These are phyloP conservation scores for Neuroscelio doddi DNA, from an alignment of 2,888 invertebrate species.

Conservation along the genomic window DNA sequence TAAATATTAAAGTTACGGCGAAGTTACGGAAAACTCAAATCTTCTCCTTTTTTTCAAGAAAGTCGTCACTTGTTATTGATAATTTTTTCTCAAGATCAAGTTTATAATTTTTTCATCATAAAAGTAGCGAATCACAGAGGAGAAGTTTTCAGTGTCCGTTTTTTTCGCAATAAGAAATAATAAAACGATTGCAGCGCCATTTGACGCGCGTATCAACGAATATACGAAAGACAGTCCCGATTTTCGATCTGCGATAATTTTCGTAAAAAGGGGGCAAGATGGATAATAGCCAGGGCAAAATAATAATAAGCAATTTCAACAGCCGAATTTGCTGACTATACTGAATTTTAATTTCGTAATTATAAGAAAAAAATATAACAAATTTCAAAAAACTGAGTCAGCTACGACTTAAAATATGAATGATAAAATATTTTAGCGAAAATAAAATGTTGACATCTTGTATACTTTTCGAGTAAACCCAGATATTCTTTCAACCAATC, in stretches of 20 bases:
- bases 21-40: too few relatives aligned
- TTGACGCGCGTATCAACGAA: constrained; percentile 50
- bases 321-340: constrained; percentile 35
- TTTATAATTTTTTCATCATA: too few relatives aligned
- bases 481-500: too few relatives aligned
- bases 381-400: not conserved
- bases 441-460: too few relatives aligned
- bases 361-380: not conserved
- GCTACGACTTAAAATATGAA: too few relatives aligned
- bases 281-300: constrained; percentile 6
- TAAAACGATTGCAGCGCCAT: constrained; percentile 18
- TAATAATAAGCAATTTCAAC: constrained; percentile 11
- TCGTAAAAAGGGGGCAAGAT: not conserved
- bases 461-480: too few relatives aligned
- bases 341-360: too few relatives aligned
- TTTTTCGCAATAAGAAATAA: not conserved
- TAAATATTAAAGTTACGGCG: constrained; percentile 30
- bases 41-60: too few relatives aligned
- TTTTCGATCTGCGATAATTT: constrained; percentile 16
- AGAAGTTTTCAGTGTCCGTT: constrained; percentile 12
- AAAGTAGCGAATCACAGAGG: too few relatives aligned
- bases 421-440: too few relatives aligned
- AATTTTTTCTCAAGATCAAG: too few relatives aligned
- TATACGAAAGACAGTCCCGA: constrained; percentile 27
- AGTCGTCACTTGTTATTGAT: too few relatives aligned